Conservation (phyloP, 2,888 invertebrate species). For the Oscheius onirici region DNA sequence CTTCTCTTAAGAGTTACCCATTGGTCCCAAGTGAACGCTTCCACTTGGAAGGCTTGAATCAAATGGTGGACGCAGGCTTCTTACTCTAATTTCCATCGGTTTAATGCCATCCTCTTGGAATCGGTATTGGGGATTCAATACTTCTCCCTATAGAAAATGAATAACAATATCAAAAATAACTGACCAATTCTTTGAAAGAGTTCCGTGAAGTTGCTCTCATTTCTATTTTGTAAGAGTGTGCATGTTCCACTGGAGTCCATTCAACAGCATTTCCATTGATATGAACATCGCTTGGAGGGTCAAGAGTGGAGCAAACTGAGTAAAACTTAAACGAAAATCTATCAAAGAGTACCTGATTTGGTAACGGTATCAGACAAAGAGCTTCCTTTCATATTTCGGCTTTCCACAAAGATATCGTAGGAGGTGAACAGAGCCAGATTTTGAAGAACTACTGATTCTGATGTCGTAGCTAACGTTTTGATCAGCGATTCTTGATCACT, state of each 20-base stretch:
- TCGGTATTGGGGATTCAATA: constrained; percentile 40
- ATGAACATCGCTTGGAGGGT: constrained; percentile 40
- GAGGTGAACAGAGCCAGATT: constrained; percentile 48
- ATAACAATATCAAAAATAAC: neutral
- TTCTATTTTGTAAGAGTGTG: constrained; percentile 51
- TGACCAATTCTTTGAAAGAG: constrained; percentile 35
- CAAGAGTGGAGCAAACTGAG: constrained; percentile 46
- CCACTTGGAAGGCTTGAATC: constrained; percentile 43
- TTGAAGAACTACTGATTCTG: constrained; percentile 34
- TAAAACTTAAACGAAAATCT: neutral
- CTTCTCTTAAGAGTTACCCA: neutral
- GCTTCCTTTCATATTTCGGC: constrained; percentile 55
- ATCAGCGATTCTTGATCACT: constrained; percentile 34
- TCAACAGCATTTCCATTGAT: constrained; percentile 42
- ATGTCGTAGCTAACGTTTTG: constrained; percentile 39
- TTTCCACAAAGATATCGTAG: constrained; percentile 55
- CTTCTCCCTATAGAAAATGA: constrained; percentile 41
- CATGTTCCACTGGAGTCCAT: constrained; percentile 50
- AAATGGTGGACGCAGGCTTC: constrained; percentile 42
- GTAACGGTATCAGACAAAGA: constrained; percentile 46
- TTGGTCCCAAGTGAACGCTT: constrained; percentile 9
- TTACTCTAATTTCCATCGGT: constrained; percentile 37
- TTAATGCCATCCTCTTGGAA: constrained; percentile 33
- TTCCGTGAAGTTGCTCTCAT: neutral
- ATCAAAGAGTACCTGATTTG: constrained; percentile 41